These are phyloP conservation scores for Cremastinae sp. DNA, from an alignment of 2,888 invertebrate genomes.

Conservation along the genomic window DNA sequence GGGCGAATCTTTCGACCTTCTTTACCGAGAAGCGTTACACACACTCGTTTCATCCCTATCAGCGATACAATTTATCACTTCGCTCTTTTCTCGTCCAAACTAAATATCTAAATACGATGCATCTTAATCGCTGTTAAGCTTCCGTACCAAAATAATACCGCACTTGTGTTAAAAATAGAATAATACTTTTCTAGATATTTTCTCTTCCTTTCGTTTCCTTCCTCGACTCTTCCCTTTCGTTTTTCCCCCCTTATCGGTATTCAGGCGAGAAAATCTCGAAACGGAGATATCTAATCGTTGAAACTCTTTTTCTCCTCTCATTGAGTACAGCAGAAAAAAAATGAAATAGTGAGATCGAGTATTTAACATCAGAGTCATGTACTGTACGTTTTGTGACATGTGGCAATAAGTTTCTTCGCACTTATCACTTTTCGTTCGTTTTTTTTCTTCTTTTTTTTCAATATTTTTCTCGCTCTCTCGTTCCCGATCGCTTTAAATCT, in stretches of 20 bases:
- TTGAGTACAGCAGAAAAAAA: slow-evolving; percentile 2
- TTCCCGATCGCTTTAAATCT: not conserved
- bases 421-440: slow-evolving; percentile 18
- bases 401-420: slow-evolving; percentile 6
- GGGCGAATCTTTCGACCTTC: slow-evolving; percentile 53
- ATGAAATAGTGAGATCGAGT: slow-evolving; percentile 8
- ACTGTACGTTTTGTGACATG: not conserved
- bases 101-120: slow-evolving; percentile 7
- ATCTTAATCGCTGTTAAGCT: not conserved
- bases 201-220: not conserved
- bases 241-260: slow-evolving; percentile 31
- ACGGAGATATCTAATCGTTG: slow-evolving; percentile 53
- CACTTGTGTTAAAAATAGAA: not conserved
- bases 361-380: slow-evolving; percentile 13
- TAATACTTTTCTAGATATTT: not conserved
- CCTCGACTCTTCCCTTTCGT: slow-evolving; percentile 9
- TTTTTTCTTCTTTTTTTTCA: slow-evolving; percentile 11
- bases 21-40: slow-evolving; percentile 37
- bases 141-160: too few relatives aligned
- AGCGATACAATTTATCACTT: slow-evolving; percentile 18
- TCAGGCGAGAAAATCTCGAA: slow-evolving; percentile 35
- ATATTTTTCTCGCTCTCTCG: slow-evolving; percentile 1
- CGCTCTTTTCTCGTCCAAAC: slow-evolving; percentile 10
- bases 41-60: slow-evolving; percentile 26
- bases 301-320: slow-evolving; percentile 10